Base-by-base conservation (phyloP, 2,888 invertebrate species). In the Nymphalis urticae region DNA sequence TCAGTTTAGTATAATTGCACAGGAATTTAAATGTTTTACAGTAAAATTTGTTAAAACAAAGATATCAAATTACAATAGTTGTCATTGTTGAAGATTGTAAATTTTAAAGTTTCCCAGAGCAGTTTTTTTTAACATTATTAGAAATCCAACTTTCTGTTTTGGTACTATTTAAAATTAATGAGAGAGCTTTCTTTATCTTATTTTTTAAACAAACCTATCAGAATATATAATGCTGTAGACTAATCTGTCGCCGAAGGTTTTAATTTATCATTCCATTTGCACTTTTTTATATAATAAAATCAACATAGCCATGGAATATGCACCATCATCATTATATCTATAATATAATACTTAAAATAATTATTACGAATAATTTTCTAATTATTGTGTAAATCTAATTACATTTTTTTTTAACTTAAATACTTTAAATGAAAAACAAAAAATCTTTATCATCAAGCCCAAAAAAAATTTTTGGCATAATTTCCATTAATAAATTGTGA, bases 271-370 rank as follows among this genome's bases (percentile, higher is more conserved):
- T 53, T 24, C 16, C 27, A 53, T 53, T 16, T 21, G 13, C 24
- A 13, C 10, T 42, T 42, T 21, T 21, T 53, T 13, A 16, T 53
- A 27, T 53, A 53, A 53, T 13, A 53, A 53, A 53, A 21, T 53
- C 16, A 53, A 53, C 24, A 27, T 24, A 27, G 53, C 53, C 24
- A 51, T 53, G 53, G 16, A 53, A 53, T 53, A 27, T 24, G 53
- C 53, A 53, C 53, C 53, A 53, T 53, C 24, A 13, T 27, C 53
- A 53, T 53, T 24, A 53, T 21, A 53, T 53, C 24, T 53, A 27
- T 16, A 42, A 21, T 53, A 53, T 24, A 53, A 27, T 53, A 53
- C 53, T 53, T 53, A 53, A 27, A 13, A 13, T 27, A 24, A 53
- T 58, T 58, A n/a, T 32, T 53, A 4, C 19, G 9, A 42, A 36